Base-by-base conservation (phyloP, 2,113 vertebrate genomes). In the Neotragus moschatus region DNA sequence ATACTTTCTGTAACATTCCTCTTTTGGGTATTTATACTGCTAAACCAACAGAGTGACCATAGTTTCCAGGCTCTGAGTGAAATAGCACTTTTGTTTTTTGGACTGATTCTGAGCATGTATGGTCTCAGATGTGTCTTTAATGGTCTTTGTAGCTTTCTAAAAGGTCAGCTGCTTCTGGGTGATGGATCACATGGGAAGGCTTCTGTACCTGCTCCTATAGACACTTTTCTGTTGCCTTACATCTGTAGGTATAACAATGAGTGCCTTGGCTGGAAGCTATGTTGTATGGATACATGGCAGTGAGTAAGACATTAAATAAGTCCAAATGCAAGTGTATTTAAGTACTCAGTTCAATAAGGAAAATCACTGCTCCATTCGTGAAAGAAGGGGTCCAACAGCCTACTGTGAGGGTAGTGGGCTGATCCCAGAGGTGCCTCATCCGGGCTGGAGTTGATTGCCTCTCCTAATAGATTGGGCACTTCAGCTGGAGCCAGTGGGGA, bases 251-350 rank as follows among this genome's bases (percentile, higher is more conserved):
- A 77, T 77, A 53, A 90, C 90, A 92, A 56, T 75, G 53, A 88
- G 4, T 70, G 89, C 39, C 84, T 84, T 94, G 55, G 43, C 70
- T 92, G 90, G 19, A 93, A 85, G 47, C 47, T 90, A 1, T 85
- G 23, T 63, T 96, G 6, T 91, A 36, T 85, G 4, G 51, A 33
- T 85, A 58, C n/a, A 21, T 45, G 53, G 19, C 36, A 58, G 3
- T 73, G 77, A 53, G 3, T 89, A 58, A 96, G 14, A 94, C 25
- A 88, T 63, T 96, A 92, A 80, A 84, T 73, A 96, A 88, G 56
- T 85, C 58, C 13, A 88, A 91, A 90, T 86, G 43, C 30, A 82
- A 87, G 43, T 95, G 87, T 63, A 39, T 81, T 33, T 75, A 63
- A 91, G 39, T 91, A 51, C 53, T 97, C 21, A 16, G 28, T 92